These are phyloP conservation scores for Eurytoma adleriae DNA, from an alignment of 2,888 invertebrate genomes.

Conservation along the genomic window DNA sequence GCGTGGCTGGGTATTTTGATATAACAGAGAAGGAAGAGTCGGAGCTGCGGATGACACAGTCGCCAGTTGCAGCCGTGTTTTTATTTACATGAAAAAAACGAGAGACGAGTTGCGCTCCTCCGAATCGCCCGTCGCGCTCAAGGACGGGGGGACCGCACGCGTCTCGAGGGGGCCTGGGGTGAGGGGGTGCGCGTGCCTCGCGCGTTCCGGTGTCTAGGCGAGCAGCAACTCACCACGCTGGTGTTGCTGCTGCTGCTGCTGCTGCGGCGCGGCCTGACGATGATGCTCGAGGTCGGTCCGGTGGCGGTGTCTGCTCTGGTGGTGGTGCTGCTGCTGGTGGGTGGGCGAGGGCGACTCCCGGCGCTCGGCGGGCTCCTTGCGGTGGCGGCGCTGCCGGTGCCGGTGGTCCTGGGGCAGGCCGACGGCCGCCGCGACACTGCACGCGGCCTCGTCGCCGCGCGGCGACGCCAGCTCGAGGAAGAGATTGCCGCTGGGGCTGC, in stretches of 20 bases:
- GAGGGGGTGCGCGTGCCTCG: background rate
- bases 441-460: background rate
- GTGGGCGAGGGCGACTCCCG: constrained; percentile 44
- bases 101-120: background rate
- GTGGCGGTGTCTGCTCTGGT: constrained; percentile 63
- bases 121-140: background rate
- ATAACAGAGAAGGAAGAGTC: no score
- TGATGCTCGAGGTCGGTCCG: constrained; percentile 72
- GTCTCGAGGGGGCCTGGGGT: constrained; percentile 5
- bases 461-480: constrained; percentile 44
- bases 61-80: background rate
- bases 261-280: constrained; percentile 74
- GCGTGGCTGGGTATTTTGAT: no score
- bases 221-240: constrained; percentile 76
- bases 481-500: constrained; percentile 18
- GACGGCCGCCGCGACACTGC: background rate
- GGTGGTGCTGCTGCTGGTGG: constrained; percentile 53
- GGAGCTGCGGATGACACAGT: no score
- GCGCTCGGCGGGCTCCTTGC: constrained; percentile 10
- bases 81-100: background rate
- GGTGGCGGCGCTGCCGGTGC: constrained; percentile 41
- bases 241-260: constrained; percentile 77
- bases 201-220: constrained; percentile 75
- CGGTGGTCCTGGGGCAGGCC: constrained; percentile 20
- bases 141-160: constrained; percentile 44